Evolutionary conservation across 2,113 vertebrate genomes (phyloP).

Genomic region (Erpornis zantholeuca): DNA sequence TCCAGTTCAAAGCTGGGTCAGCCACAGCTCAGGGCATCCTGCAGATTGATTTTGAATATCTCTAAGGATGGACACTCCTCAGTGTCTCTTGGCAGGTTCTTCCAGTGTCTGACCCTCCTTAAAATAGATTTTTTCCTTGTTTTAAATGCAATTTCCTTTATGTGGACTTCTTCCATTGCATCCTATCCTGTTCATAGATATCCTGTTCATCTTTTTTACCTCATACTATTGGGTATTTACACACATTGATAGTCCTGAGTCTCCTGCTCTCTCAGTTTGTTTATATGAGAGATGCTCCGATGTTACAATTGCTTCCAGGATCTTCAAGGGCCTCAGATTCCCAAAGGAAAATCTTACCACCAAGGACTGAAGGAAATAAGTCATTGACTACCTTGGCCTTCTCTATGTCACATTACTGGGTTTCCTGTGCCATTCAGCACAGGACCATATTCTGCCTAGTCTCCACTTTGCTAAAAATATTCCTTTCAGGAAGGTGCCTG

Average conservation of each 20-base stretch:
- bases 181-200: neutral
- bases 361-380: neutral
- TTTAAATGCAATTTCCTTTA: neutral
- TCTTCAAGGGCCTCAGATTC: neutral
- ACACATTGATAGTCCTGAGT: fast-evolving
- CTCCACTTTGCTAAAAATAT: neutral
- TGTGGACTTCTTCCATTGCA: neutral
- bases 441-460: neutral
- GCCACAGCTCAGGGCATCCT: neutral
- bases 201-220: fast-evolving
- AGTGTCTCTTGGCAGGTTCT: neutral
- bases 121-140: neutral
- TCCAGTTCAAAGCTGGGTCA: neutral
- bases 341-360: neutral
- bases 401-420: fast-evolving
- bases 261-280: neutral
- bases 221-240: neutral
- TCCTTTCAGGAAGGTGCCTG: neutral
- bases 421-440: neutral
- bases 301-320: neutral
- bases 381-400: neutral
- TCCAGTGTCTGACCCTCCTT: neutral
- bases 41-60: neutral
- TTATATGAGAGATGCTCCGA: neutral
- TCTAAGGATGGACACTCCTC: neutral